Evolutionary conservation across 2,113 vertebrate genomes (phyloP).

Genomic region (Grammomys surdaster): DNA sequence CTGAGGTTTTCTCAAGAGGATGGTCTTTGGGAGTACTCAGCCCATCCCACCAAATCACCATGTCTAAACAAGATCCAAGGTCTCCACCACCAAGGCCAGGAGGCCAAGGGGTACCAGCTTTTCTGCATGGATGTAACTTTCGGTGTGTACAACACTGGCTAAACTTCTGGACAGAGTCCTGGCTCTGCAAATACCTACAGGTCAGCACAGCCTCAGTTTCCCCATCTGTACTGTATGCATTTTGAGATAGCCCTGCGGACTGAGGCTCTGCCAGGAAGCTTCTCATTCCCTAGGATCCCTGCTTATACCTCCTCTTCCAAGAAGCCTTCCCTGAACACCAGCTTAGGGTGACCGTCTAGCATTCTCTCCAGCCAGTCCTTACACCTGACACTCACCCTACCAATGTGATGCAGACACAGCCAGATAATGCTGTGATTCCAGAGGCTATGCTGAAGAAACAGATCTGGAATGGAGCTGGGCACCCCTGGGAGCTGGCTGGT

Average conservation of each 20-base stretch:
- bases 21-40: not conserved
- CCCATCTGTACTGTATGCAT: not conserved
- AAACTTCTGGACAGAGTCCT: not conserved
- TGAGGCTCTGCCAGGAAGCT: not conserved
- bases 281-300: not conserved
- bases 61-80: not conserved
- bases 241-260: no score
- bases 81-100: not conserved
- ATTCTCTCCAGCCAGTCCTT: not conserved
- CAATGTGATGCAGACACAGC: not conserved
- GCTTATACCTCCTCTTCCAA: not conserved
- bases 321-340: not conserved
- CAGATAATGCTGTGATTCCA: fast-evolving
- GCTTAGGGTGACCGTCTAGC: not conserved
- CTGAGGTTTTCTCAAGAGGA: fast-evolving
- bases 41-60: not conserved
- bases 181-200: not conserved
- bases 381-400: not conserved
- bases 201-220: not conserved
- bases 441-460: not conserved
- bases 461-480: not conserved
- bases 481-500: not conserved
- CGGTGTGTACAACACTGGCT: not conserved
- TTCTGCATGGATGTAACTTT: not conserved
- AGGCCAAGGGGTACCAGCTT: not conserved